Evolutionary conservation across 2,888 invertebrate species (phyloP), one percentile per base, ranked within the genome.

Genomic region (Eretmocerus hayati): DNA sequence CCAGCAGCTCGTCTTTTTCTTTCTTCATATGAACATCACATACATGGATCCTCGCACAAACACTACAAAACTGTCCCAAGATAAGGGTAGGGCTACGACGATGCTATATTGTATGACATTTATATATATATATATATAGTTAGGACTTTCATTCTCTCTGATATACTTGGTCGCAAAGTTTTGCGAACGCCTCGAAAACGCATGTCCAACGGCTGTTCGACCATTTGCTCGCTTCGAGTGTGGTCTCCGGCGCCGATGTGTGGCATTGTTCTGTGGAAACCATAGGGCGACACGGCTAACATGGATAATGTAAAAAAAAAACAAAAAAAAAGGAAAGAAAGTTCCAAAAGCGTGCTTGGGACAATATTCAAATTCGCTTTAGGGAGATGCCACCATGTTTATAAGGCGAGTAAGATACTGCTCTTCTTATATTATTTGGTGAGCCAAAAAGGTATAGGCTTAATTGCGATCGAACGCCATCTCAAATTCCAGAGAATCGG

Each of bases 391-490:
- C n/a, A n/a, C n/a, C 65, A 65, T 69, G 70, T 71, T 71, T 65
- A 70, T 69, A 71, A 69, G 65, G 65, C 62, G 64, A 16, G 15
- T 33, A 33, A 33, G 15, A 33, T 33, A 33, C 13, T 30, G 8
- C 30, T 13, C 13, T 13, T 30, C 30, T 30, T 13, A 9, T 13
- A 8, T n/a, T n/a, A n/a, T n/a, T 69, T 69, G 68, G 66, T 69
- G 66, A 67, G 63, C 52, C 38, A 16, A 20, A 19, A 23, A 13
- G 45, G n/a, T 21, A 6, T 22, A 19, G 26, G 21, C 69, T 69
- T 71, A 70, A 68, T 71, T 69, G 69, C 69, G 68, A 69, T 70
- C 70, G 66, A 68, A 69, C 70, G 69, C 69, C 69, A 71, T 70
- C 69, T 71, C 67, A 66, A 65, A 71, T 71, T 71, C 69, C 69